These are phyloP conservation scores for Leptopilina boulardi DNA, from an alignment of 1,140 invertebrate genomes.

Conservation along the genomic window DNA sequence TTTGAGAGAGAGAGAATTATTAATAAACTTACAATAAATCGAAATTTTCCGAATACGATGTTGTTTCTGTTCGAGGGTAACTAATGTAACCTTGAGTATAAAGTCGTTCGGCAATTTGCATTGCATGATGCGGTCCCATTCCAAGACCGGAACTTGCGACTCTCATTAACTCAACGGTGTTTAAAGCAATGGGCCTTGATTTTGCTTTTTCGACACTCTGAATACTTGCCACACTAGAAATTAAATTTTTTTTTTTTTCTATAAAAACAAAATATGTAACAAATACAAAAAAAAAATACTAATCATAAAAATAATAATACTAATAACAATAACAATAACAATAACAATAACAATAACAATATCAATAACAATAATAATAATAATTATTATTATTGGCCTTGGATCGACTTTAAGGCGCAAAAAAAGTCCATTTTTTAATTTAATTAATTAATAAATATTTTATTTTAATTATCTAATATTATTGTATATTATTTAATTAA, in stretches of 20 bases:
- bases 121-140: constrained; percentile 97
- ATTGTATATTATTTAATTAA: too few species aligned
- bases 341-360: too few species aligned
- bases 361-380: too few species aligned
- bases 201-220: constrained; percentile 90
- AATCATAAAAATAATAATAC: too few species aligned
- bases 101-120: constrained; percentile 95
- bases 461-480: too few species aligned
- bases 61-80: constrained; percentile 98
- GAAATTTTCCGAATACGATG: constrained; percentile 96
- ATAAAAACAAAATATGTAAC: not conserved
- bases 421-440: too few species aligned
- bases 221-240: constrained; percentile 83
- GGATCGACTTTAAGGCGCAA: too few species aligned
- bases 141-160: constrained; percentile 95
- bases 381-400: too few species aligned
- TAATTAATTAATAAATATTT: too few species aligned
- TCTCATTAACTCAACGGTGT: constrained; percentile 97
- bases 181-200: constrained; percentile 91
- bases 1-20: too few species aligned
- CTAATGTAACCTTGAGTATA: constrained; percentile 97
- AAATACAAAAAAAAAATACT: too few species aligned
- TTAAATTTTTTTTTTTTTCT: constrained; percentile 30
- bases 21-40: constrained; percentile 86
- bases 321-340: too few species aligned